Evolutionary conservation across 1,140 invertebrate species (phyloP).

Genomic region (Drosophila tristis): DNA sequence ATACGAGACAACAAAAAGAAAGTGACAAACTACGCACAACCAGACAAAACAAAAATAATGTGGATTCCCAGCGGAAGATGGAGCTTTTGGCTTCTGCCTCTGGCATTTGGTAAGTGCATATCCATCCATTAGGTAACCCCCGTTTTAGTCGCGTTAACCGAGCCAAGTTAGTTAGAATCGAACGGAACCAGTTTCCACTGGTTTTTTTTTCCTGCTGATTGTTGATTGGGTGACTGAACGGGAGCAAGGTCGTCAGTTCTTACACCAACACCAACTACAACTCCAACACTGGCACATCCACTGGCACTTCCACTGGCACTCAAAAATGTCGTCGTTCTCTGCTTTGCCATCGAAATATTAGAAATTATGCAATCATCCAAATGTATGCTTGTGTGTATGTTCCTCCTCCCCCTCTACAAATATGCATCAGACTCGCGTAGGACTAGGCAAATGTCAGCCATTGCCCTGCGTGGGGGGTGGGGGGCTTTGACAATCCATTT

Average conservation of each 20-base stretch:
- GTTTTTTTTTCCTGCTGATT: slow-evolving; percentile 10
- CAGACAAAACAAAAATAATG: slow-evolving; percentile 21
- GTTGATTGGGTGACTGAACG: slow-evolving; percentile 57
- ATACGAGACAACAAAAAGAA: slow-evolving; percentile 22
- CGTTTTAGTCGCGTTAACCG: slow-evolving; percentile 32
- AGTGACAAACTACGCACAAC: too few species aligned
- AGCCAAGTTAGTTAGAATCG: slow-evolving; percentile 35
- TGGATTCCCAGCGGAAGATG: slow-evolving; percentile 38
- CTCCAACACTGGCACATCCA: background rate
- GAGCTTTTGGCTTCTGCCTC: slow-evolving; percentile 59
- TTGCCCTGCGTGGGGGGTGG: background rate
- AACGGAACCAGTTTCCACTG: slow-evolving; percentile 54
- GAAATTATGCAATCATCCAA: slow-evolving; percentile 61
- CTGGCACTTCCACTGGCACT: slow-evolving; percentile 11
- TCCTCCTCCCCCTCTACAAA: background rate
- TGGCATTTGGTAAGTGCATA: slow-evolving; percentile 78
- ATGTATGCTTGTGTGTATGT: background rate
- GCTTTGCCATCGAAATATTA: slow-evolving; percentile 53
- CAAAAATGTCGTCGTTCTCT: slow-evolving; percentile 41
- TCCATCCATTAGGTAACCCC: slow-evolving; percentile 44
- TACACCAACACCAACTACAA: too few species aligned
- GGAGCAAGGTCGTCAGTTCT: slow-evolving; percentile 64
- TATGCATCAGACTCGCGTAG: slow-evolving; percentile 3
- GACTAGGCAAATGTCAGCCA: slow-evolving; percentile 52
- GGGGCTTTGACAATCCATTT: slow-evolving; percentile 33